Base-by-base conservation (phyloP, 1,140 invertebrate genomes). In the Agraylea sexmaculata region DNA sequence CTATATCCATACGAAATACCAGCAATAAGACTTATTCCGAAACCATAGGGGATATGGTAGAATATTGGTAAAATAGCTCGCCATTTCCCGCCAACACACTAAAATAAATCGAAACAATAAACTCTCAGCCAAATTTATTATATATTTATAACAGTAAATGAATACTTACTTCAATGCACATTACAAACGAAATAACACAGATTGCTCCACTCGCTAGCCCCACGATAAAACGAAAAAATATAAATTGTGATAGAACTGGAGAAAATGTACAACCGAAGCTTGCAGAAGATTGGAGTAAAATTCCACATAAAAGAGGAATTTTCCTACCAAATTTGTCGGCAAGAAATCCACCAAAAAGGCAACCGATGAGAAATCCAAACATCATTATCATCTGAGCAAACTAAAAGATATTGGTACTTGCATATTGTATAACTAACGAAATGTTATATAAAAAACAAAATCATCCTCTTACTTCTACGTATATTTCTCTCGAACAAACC, bases 381-480 rank as follows among this genome's bases (percentile, higher is more conserved):
- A 86, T 84, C 37, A 80, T 77, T 3, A 75, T 62, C 6, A 73
- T 72, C 54, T 87, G 82, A 2, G 74, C 74, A 3, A 84, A 44
- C 66, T 80, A 49, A 48, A 61, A 60, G 15, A 20, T 22, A 34
- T 5, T 11, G 37, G 18, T 34, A 40, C 17, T 17, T 39, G 15
- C 30, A 39, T 6, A 17, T 39, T 39, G 4, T 8, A 8, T 27
- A 27, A 27, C n/a, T 27, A 27, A 27, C 7, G n/a, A 27, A 8
- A n/a, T 27, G 23, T n/a, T 27, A n/a, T 27, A 27, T 8, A 27
- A 8, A 8, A 27, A 8, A 27, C n/a, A 23, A 16, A 11, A 15
- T 25, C 10, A 29, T 37, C 30, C 50, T 54, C 56, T 41, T 49
- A 66, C 63, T 45, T 64, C 79, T 10, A 74, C 66, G 20, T 79